Evolutionary conservation across 2,888 invertebrate genomes (phyloP), one percentile per base, ranked within the genome.

Genomic region (Phrixothrix hirtus): DNA sequence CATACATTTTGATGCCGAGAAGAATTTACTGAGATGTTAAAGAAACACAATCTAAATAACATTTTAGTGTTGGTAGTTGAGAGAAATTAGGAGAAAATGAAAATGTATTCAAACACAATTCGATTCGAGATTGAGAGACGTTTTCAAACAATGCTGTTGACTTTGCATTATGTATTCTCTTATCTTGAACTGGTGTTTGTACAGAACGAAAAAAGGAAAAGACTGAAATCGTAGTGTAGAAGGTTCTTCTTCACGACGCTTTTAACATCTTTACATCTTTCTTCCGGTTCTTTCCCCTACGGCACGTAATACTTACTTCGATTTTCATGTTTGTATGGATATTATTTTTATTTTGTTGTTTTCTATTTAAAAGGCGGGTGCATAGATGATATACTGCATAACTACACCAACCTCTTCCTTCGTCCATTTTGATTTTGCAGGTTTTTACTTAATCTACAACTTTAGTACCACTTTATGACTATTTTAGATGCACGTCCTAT

Each of bases 71-170:
- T 34, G 21, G 42, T 29, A 34, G 41, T 36, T 34, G 26, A 32
- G 25, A 35, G 31, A 47, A 53, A 48, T 54, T 54, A 37, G 41
- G 38, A 48, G 47, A 48, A 44, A 44, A 44, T 48, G 51, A 55
- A 50, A 51, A 51, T 55, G 39, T 55, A 51, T 51, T 50, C 50
- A 55, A 55, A 51, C 55, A 51, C 50, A 50, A 51, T 55, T 55
- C 55, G 42, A 51, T 36, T 51, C 42, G 50, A 55, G 55, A 57
- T 54, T 48, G 54, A 54, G 54, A 54, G 54, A 54, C 59, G 57
- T 57, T 49, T 53, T 52, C 57, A 57, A 61, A 61, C 59, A 61
- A 58, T 58, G 52, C 50, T 61, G 61, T 61, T 61, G 58, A 57
- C 61, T 57, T 59, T 61, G 42, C 61, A 61, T 61, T 59, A 61